A percentile compares a stretch with the other conserved stretches of the same genome.
phyloP scores from a whole-genome alignment of 2,113 vertebrate species.

The Caranx melampygus region DNA sequence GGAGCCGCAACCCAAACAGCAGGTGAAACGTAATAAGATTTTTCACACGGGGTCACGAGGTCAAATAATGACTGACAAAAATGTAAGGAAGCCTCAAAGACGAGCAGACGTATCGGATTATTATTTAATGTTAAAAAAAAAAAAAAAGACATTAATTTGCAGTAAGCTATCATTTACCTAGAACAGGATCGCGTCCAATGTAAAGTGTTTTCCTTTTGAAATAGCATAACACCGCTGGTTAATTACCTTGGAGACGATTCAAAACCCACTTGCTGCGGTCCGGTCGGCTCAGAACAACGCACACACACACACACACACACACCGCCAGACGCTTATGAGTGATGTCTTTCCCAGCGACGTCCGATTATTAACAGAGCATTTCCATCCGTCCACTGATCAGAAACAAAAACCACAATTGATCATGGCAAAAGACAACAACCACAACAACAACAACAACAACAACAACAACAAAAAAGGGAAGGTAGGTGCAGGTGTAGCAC shows the following conservation, averaged over 20 bases:
- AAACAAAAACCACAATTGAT: constrained; percentile 31
- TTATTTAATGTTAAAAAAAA: background rate
- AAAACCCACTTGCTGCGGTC: constrained; percentile 9
- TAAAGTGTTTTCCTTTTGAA: constrained; percentile 30
- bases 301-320: background rate
- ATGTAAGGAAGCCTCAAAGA: constrained; percentile 13
- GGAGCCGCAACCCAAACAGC: constrained; percentile 34
- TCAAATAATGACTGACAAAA: background rate
- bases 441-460: background rate
- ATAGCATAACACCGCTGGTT: constrained; percentile 17
- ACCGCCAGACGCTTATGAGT: constrained; percentile 7
- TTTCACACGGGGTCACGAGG: background rate
- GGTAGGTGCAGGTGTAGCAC: background rate
- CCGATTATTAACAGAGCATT: constrained; percentile 33
- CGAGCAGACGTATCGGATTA: background rate
- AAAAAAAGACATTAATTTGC: background rate
- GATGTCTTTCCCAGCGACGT: constrained; percentile 45
- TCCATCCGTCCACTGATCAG: constrained; percentile 12
- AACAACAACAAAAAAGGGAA: background rate
- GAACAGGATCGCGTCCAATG: constrained; percentile 13
- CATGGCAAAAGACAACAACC: background rate
- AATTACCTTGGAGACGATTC: constrained; percentile 34
- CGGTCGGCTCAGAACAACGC: background rate
- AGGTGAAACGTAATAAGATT: constrained; percentile 19
- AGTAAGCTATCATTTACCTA: constrained; percentile 8